These are phyloP conservation scores for Hippotragus niger DNA, from an alignment of 2,113 vertebrate genomes.

Conservation along the genomic window DNA sequence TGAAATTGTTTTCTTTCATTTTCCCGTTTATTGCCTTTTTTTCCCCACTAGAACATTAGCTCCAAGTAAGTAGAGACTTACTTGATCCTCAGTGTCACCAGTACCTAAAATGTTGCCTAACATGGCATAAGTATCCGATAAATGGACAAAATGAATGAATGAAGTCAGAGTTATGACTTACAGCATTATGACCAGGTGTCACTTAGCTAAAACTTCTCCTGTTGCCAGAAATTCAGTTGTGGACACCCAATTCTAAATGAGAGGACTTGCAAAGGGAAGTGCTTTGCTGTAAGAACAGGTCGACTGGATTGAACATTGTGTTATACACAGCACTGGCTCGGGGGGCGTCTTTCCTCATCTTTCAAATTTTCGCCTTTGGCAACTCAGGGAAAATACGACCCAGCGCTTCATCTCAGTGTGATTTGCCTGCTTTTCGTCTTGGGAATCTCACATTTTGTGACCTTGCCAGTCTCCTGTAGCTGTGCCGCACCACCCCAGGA, in stretches of 20 bases:
- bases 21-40: background rate
- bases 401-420: background rate
- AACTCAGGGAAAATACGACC: background rate
- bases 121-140: fast-evolving
- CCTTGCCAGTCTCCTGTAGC: background rate
- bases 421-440: background rate
- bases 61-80: background rate
- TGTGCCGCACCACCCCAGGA: background rate
- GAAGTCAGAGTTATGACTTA: background rate
- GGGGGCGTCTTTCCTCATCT: background rate
- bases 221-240: background rate
- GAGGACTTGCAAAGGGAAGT: background rate
- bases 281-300: background rate
- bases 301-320: too few species aligned
- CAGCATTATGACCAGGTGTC: background rate
- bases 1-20: background rate
- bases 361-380: background rate
- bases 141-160: background rate
- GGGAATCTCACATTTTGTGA: background rate
- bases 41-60: background rate
- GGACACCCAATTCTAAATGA: background rate
- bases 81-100: background rate
- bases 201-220: background rate
- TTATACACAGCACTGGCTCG: background rate
- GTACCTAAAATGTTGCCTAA: background rate